A percentile compares a stretch with the other conserved stretches of the same genome.
Evolutionary conservation across 1,140 invertebrate genomes (phyloP).

Genomic region (Euwallacea similis): DNA sequence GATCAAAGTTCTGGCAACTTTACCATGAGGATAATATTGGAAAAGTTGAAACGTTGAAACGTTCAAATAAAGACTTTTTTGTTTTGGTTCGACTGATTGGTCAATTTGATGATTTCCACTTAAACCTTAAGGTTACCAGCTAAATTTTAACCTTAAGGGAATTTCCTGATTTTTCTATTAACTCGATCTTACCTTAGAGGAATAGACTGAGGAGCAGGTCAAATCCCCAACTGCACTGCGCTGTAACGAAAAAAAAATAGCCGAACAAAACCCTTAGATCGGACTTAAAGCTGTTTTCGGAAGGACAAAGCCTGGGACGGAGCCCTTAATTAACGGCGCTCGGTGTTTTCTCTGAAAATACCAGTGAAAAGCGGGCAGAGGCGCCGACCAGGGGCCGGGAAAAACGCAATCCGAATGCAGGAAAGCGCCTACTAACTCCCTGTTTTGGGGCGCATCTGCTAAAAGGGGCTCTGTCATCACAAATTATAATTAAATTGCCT

Average conservation of each 20-base stretch:
- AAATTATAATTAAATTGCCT: constrained; percentile 51
- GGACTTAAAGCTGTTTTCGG: constrained; percentile 42
- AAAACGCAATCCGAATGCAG: not conserved
- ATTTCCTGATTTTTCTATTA: too few species aligned
- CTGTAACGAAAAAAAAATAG: constrained; percentile 5
- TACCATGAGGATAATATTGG: too few species aligned
- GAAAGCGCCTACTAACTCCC: not conserved
- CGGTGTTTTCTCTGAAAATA: constrained; percentile 45
- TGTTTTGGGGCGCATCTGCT: not conserved
- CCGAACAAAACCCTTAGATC: constrained; percentile 25
- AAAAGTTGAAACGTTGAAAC: too few species aligned
- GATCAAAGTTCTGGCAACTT: too few species aligned
- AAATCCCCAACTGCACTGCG: too few species aligned
- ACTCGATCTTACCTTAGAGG: too few species aligned
- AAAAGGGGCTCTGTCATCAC: constrained; percentile 38
- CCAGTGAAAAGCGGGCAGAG: constrained; percentile 28
- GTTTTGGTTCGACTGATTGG: too few species aligned
- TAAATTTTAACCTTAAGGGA: too few species aligned
- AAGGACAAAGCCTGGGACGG: constrained; percentile 43
- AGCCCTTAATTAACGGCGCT: constrained; percentile 46
- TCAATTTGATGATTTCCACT: too few species aligned
- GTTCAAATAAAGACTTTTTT: too few species aligned
- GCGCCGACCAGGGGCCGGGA: constrained; percentile 2
- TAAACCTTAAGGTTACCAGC: too few species aligned
- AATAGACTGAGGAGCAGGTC: too few species aligned